Base-by-base conservation (phyloP, 2,888 invertebrate genomes). In the Acanthococcus lagerstroemiae region DNA sequence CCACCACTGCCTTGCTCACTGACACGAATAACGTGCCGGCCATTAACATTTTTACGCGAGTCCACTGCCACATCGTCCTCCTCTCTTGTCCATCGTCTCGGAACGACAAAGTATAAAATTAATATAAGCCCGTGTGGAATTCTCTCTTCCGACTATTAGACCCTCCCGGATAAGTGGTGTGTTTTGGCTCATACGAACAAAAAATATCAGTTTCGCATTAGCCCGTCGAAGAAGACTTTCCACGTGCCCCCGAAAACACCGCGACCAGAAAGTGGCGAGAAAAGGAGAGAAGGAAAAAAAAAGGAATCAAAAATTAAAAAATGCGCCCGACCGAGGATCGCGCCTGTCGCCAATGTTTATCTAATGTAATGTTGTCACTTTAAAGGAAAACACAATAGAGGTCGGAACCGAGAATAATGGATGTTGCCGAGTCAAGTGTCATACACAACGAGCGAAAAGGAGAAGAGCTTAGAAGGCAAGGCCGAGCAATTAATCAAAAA, bases 351-450 rank as follows among this genome's bases (percentile, higher is more conserved):
- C 60, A 60, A 60, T 60, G 60, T 60, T 60, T 60, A 60, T 60
- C 60, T 60, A 60, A 52, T 61, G 52, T 61, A 61, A 61, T 61
- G 61, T 61, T 61, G 61, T 61, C 61, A 61, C 61, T 61, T 61
- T 3, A 37, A 48, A 50, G 60, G 19, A 58, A 30, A 45, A 61
- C 61, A 61, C 61, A 61, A 61, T 61, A 61, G 61, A 61, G 61
- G 61, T 61, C 61, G 61, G 52, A 61, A 52, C 22, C 50, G 50
- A 55, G 30, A 52, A 61, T 61, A 61, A 61, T 61, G 50, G 61
- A 61, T 61, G 61, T 61, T 50, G 50, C 27, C 61, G 37, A 61
- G 61, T 61, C 61, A 61, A 61, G 61, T 61, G 61, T 61, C 61
- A 61, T 52, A 61, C 54, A 37, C 61, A 61, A 61, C 21, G 21